These are phyloP conservation scores for Struthio camelus DNA, from an alignment of 2,113 vertebrate species.

Conservation along the genomic window DNA sequence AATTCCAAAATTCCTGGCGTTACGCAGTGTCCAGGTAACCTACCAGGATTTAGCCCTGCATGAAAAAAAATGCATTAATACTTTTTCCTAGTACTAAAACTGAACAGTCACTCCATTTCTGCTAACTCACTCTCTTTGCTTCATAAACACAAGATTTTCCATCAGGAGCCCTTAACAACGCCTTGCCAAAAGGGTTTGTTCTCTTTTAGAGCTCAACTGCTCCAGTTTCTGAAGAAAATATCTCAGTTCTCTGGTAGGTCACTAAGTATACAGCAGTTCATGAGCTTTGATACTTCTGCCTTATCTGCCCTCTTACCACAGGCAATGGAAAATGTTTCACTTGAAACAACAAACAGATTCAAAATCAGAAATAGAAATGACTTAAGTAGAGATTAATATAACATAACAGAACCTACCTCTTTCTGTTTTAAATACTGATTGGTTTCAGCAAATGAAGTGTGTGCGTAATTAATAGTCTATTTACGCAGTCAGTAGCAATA, in stretches of 20 bases:
- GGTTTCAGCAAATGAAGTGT: not conserved
- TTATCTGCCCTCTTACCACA: constrained; percentile 42
- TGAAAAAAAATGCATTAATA: not conserved
- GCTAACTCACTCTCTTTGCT: not conserved
- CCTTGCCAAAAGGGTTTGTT: constrained; percentile 45
- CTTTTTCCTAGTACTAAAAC: not conserved
- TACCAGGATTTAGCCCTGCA: not conserved
- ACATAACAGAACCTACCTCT: constrained; percentile 13
- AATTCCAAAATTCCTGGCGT: not conserved
- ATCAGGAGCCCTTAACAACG: not conserved
- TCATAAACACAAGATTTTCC: constrained; percentile 36
- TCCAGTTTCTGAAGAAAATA: constrained; percentile 34
- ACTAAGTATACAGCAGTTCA: constrained; percentile 24
- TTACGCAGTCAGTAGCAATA: not conserved
- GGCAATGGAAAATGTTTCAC: constrained; percentile 62
- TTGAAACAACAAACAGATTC: constrained; percentile 59
- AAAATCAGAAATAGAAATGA: constrained; percentile 63
- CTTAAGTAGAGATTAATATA: constrained; percentile 43
- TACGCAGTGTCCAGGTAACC: not conserved
- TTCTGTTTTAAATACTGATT: not conserved
- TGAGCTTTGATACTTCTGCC: constrained; percentile 11
- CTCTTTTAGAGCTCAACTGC: constrained; percentile 35
- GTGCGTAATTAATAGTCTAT: not conserved
- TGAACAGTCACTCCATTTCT: not conserved
- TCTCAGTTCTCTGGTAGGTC: constrained; percentile 1